These are phyloP conservation scores for Pseudorasbora parva DNA, from an alignment of 2,113 vertebrate species.

Conservation along the genomic window DNA sequence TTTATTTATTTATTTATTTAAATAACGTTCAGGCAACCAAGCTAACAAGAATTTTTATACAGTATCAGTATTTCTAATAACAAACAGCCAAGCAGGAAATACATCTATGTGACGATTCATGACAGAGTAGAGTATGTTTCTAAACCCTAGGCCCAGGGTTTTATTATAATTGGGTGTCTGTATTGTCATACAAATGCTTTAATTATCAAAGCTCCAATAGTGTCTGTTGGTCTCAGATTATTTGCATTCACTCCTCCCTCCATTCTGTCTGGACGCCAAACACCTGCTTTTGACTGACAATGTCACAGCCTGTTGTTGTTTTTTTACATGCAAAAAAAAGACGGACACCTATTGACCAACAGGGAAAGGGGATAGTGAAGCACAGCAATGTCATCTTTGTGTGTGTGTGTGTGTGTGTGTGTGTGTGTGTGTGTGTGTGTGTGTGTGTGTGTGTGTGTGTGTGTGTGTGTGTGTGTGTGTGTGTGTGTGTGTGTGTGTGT, in stretches of 20 bases:
- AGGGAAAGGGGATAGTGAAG: neutral
- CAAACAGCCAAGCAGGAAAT: neutral
- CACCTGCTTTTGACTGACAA: slow-evolving; percentile 24
- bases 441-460: too few relatives aligned
- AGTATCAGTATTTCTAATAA: neutral
- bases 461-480: too few relatives aligned
- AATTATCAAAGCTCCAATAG: neutral
- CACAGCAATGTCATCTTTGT: too few relatives aligned
- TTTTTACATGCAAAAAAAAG: slow-evolving; percentile 47
- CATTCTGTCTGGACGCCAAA: neutral
- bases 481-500: too few relatives aligned
- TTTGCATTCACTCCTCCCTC: slow-evolving; percentile 33
- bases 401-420: too few relatives aligned
- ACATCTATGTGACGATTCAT: slow-evolving; percentile 26
- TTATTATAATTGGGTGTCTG: slow-evolving; percentile 6
- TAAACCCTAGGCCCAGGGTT: neutral
- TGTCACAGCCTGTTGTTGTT: slow-evolving; percentile 42
- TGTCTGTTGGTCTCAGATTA: slow-evolving; percentile 31
- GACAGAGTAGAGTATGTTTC: neutral
- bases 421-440: too few relatives aligned
- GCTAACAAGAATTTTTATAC: neutral
- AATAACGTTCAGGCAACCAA: too few relatives aligned
- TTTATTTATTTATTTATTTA: too few relatives aligned
- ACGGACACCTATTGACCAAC: neutral
- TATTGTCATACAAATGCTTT: slow-evolving; percentile 1